Conservation (phyloP, 2,797 vertebrate genomes). For the Enteromius viviparus region DNA sequence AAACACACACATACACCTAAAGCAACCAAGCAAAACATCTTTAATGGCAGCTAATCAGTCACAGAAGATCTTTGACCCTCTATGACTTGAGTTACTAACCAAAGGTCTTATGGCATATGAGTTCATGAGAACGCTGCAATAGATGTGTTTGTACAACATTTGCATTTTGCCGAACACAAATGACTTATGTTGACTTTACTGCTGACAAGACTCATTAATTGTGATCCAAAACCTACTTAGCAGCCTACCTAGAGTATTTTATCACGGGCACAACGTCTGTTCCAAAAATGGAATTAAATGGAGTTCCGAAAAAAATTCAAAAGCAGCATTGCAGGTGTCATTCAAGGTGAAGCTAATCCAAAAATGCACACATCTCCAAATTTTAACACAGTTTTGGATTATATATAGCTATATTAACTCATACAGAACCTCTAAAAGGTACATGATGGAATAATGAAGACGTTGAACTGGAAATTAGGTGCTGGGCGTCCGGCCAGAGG, state of each 20-base stretch:
- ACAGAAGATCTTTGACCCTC: slow-evolving; percentile 43
- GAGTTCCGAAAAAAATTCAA: neutral
- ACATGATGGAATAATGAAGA: neutral
- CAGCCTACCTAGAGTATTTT: neutral
- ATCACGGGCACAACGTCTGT: neutral
- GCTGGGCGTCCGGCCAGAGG: too few relatives aligned
- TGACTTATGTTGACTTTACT: neutral
- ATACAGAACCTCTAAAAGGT: neutral
- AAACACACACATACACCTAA: slow-evolving; percentile 27
- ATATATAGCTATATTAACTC: neutral
- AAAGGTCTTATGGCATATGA: slow-evolving; percentile 12
- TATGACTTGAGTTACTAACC: slow-evolving; percentile 20
- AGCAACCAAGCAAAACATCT: slow-evolving; percentile 22
- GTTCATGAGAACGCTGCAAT: slow-evolving; percentile 20
- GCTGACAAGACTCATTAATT: neutral
- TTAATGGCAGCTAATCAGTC: slow-evolving; percentile 40
- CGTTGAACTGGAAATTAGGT: too few relatives aligned
- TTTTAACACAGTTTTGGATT: neutral
- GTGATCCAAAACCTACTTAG: neutral
- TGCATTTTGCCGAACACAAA: neutral
- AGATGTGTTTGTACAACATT: slow-evolving; percentile 28
- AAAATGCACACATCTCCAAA: neutral
- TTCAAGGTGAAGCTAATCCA: neutral
- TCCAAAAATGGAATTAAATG: neutral
- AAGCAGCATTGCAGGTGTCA: neutral